Percentiles rank a stretch among this genome's conserved stretches.
Conservation (phyloP, 1,140 invertebrate species). For the Drosophila saltans region DNA sequence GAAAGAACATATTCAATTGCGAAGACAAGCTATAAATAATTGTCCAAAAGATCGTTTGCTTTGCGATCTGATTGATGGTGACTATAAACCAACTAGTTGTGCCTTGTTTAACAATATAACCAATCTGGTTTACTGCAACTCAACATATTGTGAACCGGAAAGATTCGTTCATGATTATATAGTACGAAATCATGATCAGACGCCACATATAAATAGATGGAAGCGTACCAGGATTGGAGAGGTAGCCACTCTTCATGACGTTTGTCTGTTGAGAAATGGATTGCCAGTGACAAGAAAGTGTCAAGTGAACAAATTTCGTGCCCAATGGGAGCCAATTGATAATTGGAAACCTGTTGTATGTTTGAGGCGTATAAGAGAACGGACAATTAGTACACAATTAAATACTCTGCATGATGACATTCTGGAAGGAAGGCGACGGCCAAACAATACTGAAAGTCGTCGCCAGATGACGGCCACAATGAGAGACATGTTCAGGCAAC, state of each 20-base stretch:
- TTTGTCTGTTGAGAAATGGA: conserved; percentile 63
- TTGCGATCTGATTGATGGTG: conserved; percentile 16
- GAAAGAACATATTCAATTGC: background rate
- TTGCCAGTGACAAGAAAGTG: conserved; percentile 68
- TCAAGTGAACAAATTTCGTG: conserved; percentile 1
- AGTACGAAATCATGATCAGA: conserved; percentile 55
- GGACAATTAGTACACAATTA: conserved; percentile 54
- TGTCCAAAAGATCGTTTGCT: conserved; percentile 36
- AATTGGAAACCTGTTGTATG: conserved; percentile 51
- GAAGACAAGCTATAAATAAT: background rate
- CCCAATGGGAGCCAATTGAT: conserved; percentile 57
- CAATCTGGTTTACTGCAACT: conserved; percentile 40
- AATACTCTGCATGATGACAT: conserved; percentile 65
- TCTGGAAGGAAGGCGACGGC: conserved; percentile 44
- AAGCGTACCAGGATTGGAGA: conserved; percentile 58
- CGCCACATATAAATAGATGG: conserved; percentile 64
- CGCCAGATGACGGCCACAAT: conserved; percentile 36
- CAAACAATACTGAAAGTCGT: conserved; percentile 44
- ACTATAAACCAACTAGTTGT: background rate
- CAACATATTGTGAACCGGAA: conserved; percentile 53
- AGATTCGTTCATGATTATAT: conserved; percentile 60
- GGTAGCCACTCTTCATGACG: conserved; percentile 48
- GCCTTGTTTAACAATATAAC: background rate
- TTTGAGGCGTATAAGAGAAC: conserved; percentile 48
- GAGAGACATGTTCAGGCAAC: conserved; percentile 49